phyloP scores from a whole-genome alignment of 2,113 vertebrate genomes.

The Poeciliopsis retropinna region DNA sequence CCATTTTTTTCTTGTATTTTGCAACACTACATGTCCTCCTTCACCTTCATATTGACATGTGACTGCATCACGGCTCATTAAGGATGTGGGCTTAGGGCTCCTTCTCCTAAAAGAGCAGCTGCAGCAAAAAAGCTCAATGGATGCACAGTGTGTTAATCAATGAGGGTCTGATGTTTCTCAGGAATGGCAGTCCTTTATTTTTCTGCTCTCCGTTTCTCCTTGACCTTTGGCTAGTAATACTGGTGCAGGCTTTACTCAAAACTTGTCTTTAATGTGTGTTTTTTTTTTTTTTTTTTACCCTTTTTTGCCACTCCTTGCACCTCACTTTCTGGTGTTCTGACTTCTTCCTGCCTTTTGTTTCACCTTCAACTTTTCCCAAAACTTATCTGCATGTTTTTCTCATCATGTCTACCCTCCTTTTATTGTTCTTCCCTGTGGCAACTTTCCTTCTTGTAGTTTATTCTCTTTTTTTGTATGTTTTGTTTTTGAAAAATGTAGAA shows the following conservation, averaged over 20 bases:
- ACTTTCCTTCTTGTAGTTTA: not conserved
- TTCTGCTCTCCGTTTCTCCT: conserved; percentile 4
- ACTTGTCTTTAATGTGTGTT: conserved; percentile 9
- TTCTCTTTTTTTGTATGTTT: conserved; percentile 1
- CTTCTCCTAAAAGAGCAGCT: conserved; percentile 48
- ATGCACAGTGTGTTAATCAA: conserved; percentile 58
- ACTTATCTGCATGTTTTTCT: conserved; percentile 5
- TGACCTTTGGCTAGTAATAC: conserved; percentile 40
- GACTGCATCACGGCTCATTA: conserved; percentile 42
- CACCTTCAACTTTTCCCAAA: conserved; percentile 25
- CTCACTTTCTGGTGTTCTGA: conserved; percentile 1
- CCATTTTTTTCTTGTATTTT: not conserved
- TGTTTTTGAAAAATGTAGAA: not conserved
- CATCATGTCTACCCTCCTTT: not conserved
- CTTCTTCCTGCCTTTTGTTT: conserved; percentile 25
- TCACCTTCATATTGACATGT: conserved; percentile 30
- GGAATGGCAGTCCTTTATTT: conserved; percentile 17
- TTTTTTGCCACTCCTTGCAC: not conserved
- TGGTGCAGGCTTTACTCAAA: conserved; percentile 41
- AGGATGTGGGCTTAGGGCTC: conserved; percentile 34
- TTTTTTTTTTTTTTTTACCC: not conserved
- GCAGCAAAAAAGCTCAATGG: conserved; percentile 29
- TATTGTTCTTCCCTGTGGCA: conserved; percentile 1
- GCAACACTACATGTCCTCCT: not conserved
- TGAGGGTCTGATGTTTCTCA: conserved; percentile 50